Percentiles rank a stretch among this genome's conserved stretches.
These are phyloP conservation scores for Mionectes olivaceus DNA, from an alignment of 2,797 vertebrate species.

Conservation along the genomic window DNA sequence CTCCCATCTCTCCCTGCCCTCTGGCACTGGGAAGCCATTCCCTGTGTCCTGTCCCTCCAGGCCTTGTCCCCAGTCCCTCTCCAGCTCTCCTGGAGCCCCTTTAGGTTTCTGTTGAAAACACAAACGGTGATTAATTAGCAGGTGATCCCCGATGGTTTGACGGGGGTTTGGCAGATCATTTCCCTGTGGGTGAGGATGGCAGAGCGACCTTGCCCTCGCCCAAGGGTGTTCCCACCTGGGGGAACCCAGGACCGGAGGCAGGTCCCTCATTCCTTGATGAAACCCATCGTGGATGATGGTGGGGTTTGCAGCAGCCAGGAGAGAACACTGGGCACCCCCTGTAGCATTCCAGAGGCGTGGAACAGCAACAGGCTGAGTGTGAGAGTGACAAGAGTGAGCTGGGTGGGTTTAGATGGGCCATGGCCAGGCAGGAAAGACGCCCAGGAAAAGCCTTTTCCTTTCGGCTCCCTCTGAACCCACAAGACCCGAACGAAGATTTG, in stretches of 20 bases:
- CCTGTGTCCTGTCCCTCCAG: background rate
- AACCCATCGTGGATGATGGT: accelerated
- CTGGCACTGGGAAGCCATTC: background rate
- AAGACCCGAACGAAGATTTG: too few relatives aligned
- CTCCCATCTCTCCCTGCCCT: background rate
- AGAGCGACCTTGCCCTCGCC: too few relatives aligned
- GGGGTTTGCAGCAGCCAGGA: background rate
- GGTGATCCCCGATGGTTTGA: too few relatives aligned
- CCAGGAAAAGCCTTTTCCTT: background rate
- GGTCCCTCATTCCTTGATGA: background rate
- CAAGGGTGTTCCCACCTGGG: too few relatives aligned
- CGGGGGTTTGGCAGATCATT: too few relatives aligned
- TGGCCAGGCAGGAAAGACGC: accelerated
- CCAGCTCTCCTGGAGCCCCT: background rate
- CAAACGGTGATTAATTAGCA: too few relatives aligned
- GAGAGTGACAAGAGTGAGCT: background rate
- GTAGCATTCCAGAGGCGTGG: background rate
- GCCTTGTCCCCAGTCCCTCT: background rate
- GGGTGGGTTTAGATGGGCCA: background rate
- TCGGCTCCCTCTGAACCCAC: background rate
- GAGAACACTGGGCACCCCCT: background rate
- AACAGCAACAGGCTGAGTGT: background rate
- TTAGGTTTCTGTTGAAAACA: background rate
- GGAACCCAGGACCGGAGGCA: background rate
- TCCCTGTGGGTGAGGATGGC: too few relatives aligned